Evolutionary conservation across 2,113 vertebrate species (phyloP), one percentile per base, ranked within the genome.

Genomic region (Saimiri boliviensis): DNA sequence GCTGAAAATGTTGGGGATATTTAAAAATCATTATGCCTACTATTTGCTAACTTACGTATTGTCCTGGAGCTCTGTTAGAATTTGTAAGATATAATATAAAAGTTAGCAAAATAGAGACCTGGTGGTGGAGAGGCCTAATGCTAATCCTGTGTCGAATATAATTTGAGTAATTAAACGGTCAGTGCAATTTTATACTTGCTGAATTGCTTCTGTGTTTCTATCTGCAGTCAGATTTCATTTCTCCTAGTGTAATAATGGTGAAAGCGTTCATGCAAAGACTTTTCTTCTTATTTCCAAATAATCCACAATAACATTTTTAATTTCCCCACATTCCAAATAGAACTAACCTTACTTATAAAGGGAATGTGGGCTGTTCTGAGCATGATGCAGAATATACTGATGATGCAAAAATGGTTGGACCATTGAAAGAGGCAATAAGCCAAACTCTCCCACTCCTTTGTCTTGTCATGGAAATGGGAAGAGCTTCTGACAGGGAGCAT

Each of bases 151-250:
- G 35, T 82, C 49, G 81, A 93, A 56, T 82, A 60, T 87, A 35
- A 80, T 76, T 89, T 89, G 52, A 84, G 32, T 60, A 96, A 96
- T 96, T 93, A 96, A 86, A 82, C 84, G 35, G 32, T 68, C 60
- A 87, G 60, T 83, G 63, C 16, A 86, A 66, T 80, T 92, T 87
- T 76, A 54, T 92, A 86, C 21, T 87, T 96, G 37, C 40, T 87
- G 63, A 92, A 89, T 95, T 90, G 23, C 23, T 93, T 89, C 49
- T 20, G n/a, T 3, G 2, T 85, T 76, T 79, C 10, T 60, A 7
- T 71, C 45, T 88, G 7, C 1, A 45, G 8, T 92, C 47, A 86
- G 56, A 68, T 6, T 66, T 89, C 35, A 42, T 86, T 89, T 93
- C 30, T 95, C 30, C 92, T 58, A 84, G 8, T 40, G 45, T 42